A percentile compares a stretch with the other conserved stretches of the same genome.
Evolutionary conservation across 2,113 vertebrate species (phyloP).

Genomic region (Peucedramus taeniatus): DNA sequence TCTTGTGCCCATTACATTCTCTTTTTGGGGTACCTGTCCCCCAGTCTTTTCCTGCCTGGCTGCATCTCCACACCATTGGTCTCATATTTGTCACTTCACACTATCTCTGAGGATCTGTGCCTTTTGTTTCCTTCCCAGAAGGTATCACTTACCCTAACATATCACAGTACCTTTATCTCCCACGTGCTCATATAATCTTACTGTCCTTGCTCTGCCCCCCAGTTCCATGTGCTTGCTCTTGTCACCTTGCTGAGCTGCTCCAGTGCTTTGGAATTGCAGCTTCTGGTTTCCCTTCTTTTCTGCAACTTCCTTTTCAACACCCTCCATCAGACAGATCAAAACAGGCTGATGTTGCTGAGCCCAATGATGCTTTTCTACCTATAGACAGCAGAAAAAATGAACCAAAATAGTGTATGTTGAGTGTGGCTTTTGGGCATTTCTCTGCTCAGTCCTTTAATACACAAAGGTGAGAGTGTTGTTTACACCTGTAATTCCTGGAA

Average conservation of each 20-base stretch:
- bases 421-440: background rate
- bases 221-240: background rate
- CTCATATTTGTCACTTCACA: background rate
- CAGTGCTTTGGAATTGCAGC: background rate
- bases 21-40: background rate
- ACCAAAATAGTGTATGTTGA: background rate
- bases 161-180: background rate
- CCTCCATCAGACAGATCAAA: background rate
- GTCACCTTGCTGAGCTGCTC: background rate
- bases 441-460: background rate
- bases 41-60: background rate
- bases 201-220: background rate
- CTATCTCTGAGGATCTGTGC: background rate
- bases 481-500: background rate
- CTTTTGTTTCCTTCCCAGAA: background rate
- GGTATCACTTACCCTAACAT: background rate
- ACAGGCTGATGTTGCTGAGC: background rate
- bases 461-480: background rate
- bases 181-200: background rate
- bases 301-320: background rate
- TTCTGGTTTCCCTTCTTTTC: background rate
- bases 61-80: background rate
- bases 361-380: background rate
- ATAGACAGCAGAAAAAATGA: background rate
- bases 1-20: rapidly evolving